Evolutionary conservation across 2,113 vertebrate species (phyloP).

Genomic region (Aphyosemion australe): DNA sequence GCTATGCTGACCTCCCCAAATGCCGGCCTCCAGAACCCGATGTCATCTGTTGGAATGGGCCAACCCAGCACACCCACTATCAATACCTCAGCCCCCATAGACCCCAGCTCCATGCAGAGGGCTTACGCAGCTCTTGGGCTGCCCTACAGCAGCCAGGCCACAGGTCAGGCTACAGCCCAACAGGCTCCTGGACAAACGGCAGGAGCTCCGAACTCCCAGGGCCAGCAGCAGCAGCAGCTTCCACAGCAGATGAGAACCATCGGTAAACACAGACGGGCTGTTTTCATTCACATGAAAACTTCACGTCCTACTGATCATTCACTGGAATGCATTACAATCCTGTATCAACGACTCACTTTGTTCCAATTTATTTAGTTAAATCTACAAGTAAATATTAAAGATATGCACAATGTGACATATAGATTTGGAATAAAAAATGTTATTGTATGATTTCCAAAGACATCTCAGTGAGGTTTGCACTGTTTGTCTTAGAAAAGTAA

Average conservation of each 20-base stretch:
- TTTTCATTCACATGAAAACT: neutral
- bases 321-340: too few relatives aligned
- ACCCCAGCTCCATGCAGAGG: constrained; percentile 99
- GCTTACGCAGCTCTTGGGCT: constrained; percentile 96
- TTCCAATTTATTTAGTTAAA: too few relatives aligned
- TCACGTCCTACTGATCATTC: too few relatives aligned
- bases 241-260: constrained; percentile 91
- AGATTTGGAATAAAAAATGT: too few relatives aligned
- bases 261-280: constrained; percentile 72
- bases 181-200: constrained; percentile 86
- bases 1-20: constrained; percentile 93
- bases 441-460: too few relatives aligned
- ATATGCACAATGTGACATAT: neutral
- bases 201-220: constrained; percentile 78
- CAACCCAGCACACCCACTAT: constrained; percentile 87
- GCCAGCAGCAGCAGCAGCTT: constrained; percentile 80
- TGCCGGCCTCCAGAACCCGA: constrained; percentile 87
- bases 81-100: constrained; percentile 91
- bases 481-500: too few relatives aligned
- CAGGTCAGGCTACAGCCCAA: constrained; percentile 84
- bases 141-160: constrained; percentile 92
- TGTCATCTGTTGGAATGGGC: constrained; percentile 88
- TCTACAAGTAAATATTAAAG: too few relatives aligned
- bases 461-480: too few relatives aligned
- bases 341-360: too few relatives aligned